phyloP scores from a whole-genome alignment of 2,113 vertebrate genomes.

The Cochlearius cochlearius region DNA sequence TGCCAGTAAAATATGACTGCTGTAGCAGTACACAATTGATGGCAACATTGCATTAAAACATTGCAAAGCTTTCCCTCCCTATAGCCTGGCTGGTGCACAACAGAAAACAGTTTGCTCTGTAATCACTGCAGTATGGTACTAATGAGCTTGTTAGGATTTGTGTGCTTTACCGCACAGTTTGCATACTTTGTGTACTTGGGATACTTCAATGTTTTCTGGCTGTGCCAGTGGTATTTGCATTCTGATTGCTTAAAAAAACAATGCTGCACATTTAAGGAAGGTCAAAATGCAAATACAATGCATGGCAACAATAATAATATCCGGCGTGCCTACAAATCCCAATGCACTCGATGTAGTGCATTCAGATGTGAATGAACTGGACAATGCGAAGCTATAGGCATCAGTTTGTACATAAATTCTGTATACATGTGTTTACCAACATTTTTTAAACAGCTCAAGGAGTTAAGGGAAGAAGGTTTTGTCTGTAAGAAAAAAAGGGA shows the following conservation, averaged over 20 bases:
- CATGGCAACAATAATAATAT: background rate
- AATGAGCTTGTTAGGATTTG: conserved; percentile 60
- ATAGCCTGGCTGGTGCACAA: background rate
- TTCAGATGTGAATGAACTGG: background rate
- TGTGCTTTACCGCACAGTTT: conserved; percentile 47
- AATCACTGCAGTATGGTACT: conserved; percentile 46
- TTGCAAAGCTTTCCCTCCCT: background rate
- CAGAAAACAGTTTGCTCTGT: conserved; percentile 26
- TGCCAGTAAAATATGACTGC: background rate
- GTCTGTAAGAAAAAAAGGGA: background rate
- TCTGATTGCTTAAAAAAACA: conserved; percentile 41
- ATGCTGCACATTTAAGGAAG: conserved; percentile 9
- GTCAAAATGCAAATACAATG: background rate
- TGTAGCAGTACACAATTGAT: background rate
- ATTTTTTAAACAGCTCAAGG: background rate
- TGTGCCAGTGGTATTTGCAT: conserved; percentile 24
- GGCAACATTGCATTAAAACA: background rate
- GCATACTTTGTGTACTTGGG: conserved; percentile 28
- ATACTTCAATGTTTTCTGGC: conserved; percentile 16
- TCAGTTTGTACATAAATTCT: background rate
- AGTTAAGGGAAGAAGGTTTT: background rate
- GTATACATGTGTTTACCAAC: background rate
- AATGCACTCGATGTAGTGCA: accelerated
- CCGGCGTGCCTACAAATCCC: background rate
- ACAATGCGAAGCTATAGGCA: background rate